phyloP scores from a whole-genome alignment of 1,140 invertebrate genomes.

The Pollicipes pollicipes region DNA sequence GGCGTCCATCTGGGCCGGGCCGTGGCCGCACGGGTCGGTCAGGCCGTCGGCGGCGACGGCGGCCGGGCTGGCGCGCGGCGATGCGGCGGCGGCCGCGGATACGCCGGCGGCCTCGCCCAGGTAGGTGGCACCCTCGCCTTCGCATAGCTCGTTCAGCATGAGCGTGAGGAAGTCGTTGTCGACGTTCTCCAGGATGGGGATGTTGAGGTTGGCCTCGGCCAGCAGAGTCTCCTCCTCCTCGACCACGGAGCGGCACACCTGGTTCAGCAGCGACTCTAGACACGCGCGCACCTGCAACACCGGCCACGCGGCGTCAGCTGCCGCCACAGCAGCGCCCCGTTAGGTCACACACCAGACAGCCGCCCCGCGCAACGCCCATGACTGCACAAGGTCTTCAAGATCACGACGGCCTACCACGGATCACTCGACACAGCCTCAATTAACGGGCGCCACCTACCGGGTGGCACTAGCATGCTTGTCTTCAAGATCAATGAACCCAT shows the following conservation, averaged over 20 bases:
- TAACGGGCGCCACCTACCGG: too few relatives aligned
- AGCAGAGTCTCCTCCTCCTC: slow-evolving; percentile 15
- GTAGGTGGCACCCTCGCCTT: not conserved
- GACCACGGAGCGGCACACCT: not conserved
- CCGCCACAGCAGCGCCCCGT: too few relatives aligned
- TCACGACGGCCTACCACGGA: too few relatives aligned
- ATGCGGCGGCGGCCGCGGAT: not conserved
- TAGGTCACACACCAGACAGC: too few relatives aligned
- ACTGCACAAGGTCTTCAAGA: too few relatives aligned
- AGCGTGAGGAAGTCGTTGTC: slow-evolving; percentile 3
- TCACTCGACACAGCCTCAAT: too few relatives aligned
- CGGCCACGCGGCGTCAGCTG: too few relatives aligned
- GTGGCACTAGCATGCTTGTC: too few relatives aligned
- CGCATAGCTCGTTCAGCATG: not conserved
- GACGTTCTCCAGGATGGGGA: slow-evolving; percentile 11
- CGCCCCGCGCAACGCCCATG: too few relatives aligned
- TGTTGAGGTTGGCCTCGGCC: slow-evolving; percentile 13
- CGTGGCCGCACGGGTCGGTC: not conserved
- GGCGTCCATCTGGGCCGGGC: not conserved
- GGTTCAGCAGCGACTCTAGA: not conserved
- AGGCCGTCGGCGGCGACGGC: not conserved
- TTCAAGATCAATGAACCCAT: too few relatives aligned
- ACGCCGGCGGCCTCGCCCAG: not conserved
- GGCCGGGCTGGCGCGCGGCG: not conserved
- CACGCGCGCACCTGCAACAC: not conserved